A percentile compares a stretch with the other conserved stretches of the same genome.
These are phyloP conservation scores for Maniola jurtina DNA, from an alignment of 1,140 invertebrate genomes.

Conservation along the genomic window DNA sequence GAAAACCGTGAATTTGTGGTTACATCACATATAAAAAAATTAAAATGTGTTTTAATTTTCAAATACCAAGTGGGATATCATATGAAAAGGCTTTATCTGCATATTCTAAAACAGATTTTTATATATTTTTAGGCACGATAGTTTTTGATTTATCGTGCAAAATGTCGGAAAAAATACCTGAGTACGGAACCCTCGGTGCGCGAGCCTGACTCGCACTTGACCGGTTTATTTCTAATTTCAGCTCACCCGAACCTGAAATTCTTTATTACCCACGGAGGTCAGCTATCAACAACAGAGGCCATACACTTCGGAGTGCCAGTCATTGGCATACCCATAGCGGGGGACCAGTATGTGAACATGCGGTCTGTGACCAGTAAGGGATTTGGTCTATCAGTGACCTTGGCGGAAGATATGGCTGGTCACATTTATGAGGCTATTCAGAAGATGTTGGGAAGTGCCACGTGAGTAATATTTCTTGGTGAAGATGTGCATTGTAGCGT, in stretches of 20 bases:
- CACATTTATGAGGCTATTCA: slow-evolving; percentile 41
- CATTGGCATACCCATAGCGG: slow-evolving; percentile 83
- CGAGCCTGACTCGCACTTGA: too few species aligned
- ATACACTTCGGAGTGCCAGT: slow-evolving; percentile 84
- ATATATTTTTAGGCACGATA: too few species aligned
- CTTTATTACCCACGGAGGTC: slow-evolving; percentile 85
- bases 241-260: slow-evolving; percentile 82
- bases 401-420: slow-evolving; percentile 40
- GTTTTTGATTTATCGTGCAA: too few species aligned
- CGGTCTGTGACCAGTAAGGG: slow-evolving; percentile 60
- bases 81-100: too few species aligned
- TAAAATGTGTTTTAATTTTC: too few species aligned
- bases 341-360: slow-evolving; percentile 81
- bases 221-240: slow-evolving; percentile 50
- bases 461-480: slow-evolving; percentile 28
- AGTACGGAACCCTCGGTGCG: too few species aligned
- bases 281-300: slow-evolving; percentile 83
- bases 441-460: slow-evolving; percentile 34
- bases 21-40: too few species aligned
- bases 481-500: too few species aligned
- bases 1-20: too few species aligned
- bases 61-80: too few species aligned
- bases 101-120: too few species aligned
- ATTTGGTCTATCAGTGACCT: slow-evolving; percentile 59
- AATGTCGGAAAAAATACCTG: too few species aligned